Evolutionary conservation across 2,797 vertebrate species (phyloP), one percentile per base, ranked within the genome.

Genomic region (Nannoperca obscura): DNA sequence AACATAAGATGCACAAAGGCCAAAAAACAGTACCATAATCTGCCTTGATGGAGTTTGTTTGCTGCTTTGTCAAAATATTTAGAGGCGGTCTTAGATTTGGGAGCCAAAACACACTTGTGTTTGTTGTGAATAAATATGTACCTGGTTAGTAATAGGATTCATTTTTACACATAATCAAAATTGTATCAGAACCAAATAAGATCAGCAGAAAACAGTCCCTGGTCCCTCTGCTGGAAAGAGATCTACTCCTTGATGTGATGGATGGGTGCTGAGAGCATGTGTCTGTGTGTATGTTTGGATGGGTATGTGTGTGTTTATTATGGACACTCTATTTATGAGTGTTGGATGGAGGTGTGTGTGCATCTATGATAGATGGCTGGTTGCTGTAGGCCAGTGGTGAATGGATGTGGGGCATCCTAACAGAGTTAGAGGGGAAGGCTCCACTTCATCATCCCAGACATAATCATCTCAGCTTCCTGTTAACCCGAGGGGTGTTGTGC

Each of bases 391-490:
- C 93, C 89, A 91, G 88, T 91, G 89, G 89, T 94, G 93, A 95
- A 94, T 92, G 91, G 88, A 95, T 94, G 94, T 84, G 86, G 90
- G 90, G 90, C 80, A 89, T 89, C 76, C 83, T 96, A 96, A 96
- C 90, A 85, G 72, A 89, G 94, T 96, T 96, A 96, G 73, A 81
- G 66, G 59, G 80, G 78, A 88, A 81, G 87, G 78, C 81, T 85
- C 92, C 92, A 95, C 94, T 96, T 96, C 94, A 96, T 96, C 95
- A 96, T 95, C 88, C 82, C 82, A 85, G 94, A 95, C 95, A 94
- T 95, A 95, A 95, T 95, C 94, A 91, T 87, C 93, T 94, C 94
- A 94, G 92, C 85, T 91, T 91, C 92, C 87, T 81, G 90, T 95
- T 95, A 95, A 92, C 88, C 83, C 82, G 88, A 91, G 86, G 91